Conservation (phyloP, 2,888 invertebrate genomes). For the Zhuqinia jingwanae region DNA sequence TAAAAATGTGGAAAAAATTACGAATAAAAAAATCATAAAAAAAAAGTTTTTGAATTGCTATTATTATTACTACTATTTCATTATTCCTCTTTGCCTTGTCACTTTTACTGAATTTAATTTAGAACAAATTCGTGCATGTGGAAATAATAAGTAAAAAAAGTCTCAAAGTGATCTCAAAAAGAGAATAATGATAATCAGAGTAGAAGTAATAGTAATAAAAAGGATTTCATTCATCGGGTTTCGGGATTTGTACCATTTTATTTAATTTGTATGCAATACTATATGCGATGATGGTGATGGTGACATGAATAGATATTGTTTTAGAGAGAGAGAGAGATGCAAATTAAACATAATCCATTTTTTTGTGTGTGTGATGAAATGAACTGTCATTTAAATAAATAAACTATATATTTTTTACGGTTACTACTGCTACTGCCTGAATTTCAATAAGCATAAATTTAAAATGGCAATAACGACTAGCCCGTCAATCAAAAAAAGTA, state of each 20-base stretch:
- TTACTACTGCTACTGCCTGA: constrained; percentile 6
- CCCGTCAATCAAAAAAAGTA: constrained; percentile 46
- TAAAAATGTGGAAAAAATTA: no score
- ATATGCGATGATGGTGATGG: not conserved
- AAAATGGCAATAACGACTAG: not conserved
- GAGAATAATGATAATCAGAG: not conserved
- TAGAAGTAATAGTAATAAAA: not conserved
- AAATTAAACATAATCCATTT: constrained; percentile 9
- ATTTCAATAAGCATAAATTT: constrained; percentile 33
- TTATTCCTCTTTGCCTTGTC: not conserved
- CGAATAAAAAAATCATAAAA: not conserved
- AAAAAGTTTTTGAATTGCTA: no score
- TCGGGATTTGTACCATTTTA: not conserved
- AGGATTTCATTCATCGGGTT: not conserved
- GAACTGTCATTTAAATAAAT: constrained; percentile 31
- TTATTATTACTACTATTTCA: no score
- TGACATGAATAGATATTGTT: not conserved
- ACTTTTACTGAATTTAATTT: constrained; percentile 14
- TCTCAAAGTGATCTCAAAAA: not conserved
- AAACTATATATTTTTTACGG: not conserved
- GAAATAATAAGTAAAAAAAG: no score
- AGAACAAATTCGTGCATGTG: not conserved
- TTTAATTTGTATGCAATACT: no score
- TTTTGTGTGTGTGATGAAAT: constrained; percentile 15
- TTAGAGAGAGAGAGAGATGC: no score